Base-by-base conservation (phyloP, 2,113 vertebrate species). In the Trinectes maculatus region DNA sequence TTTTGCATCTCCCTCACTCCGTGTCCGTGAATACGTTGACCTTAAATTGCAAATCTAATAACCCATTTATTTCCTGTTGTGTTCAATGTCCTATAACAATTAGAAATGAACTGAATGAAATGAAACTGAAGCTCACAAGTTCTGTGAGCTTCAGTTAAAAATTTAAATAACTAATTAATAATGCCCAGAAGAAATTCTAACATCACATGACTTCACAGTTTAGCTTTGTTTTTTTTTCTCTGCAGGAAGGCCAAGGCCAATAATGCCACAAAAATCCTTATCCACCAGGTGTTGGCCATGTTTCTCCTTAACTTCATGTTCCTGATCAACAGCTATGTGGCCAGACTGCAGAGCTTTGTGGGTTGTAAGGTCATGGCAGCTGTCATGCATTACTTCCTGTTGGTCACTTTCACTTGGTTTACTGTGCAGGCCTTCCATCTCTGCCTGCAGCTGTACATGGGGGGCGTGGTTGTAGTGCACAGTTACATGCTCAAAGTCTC, bases 331-430 rank as follows among this genome's bases (percentile, higher is more conserved):
- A 51, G 73, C 8, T 33, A 42, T 2, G 66, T 92, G 0, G 51
- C 87, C 0, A 1, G 10, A 0, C 1, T 62, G n/a, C 52, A 5
- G 0, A 66, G 44, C 1, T 0, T 0, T 0, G 13, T 52, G 0
- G 15, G 74, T 8, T 96, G 95, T 61, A 60, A 48, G 77, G 28
- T 75, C 12, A 84, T 89, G 34, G 95, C 89, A 0, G 92, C 86
- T 0, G 0, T 87, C 74, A 92, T 94, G 69, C 95, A 96, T 59
- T 97, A 94, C 82, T 92, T 78, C 68, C 71, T 96, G 88, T 81
- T 96, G 76, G 85, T 90, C 51, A 93, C 88, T 22, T 96, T 97
- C 79, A 94, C 91, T 39, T 96, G 94, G 95, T 96, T 73, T 6
- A 89, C 64, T 0, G 84, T 89, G 22, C 93, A 95, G 61, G 94